Evolutionary conservation across 2,888 invertebrate genomes (phyloP).

Genomic region (Caenorhabditis sp.): DNA sequence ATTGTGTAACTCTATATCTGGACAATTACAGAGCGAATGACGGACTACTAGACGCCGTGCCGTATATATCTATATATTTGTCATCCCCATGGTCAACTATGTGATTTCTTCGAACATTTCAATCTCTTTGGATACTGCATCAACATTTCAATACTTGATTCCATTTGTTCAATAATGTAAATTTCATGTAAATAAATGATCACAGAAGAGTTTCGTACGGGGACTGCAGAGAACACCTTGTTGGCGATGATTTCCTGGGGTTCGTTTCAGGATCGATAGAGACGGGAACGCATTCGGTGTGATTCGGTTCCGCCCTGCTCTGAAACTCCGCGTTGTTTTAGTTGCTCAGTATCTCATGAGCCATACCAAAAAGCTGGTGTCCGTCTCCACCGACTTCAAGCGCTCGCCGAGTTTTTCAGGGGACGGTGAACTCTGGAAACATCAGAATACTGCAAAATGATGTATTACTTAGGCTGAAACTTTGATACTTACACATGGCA

Average conservation of each 20-base stretch:
- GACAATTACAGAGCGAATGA: conserved; percentile 49
- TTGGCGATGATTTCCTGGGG: conserved; percentile 27
- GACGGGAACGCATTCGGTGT: conserved; percentile 30
- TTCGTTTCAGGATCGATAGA: conserved; percentile 35
- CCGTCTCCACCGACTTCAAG: conserved; percentile 62
- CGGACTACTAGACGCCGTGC: conserved; percentile 7
- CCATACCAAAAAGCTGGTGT: conserved; percentile 57
- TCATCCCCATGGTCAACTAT: conserved; percentile 14
- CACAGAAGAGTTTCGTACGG: conserved; percentile 63
- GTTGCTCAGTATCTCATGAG: not conserved
- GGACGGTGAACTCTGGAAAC: conserved; percentile 52
- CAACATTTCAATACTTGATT: too few relatives aligned
- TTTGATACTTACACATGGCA: conserved; percentile 36
- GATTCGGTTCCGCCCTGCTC: conserved; percentile 34
- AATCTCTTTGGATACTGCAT: too few relatives aligned
- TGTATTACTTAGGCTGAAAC: not conserved
- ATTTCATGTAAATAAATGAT: conserved; percentile 4
- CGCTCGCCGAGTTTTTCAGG: conserved; percentile 58
- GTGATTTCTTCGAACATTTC: conserved; percentile 26
- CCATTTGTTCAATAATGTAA: not conserved
- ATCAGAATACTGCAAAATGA: conserved; percentile 12
- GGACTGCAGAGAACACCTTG: conserved; percentile 9
- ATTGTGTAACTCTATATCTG: conserved; percentile 24
- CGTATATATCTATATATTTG: not conserved
- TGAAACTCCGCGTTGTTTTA: not conserved